A percentile compares a stretch with the other conserved stretches of the same genome.
These are phyloP conservation scores for Achlya flavicornis DNA, from an alignment of 2,888 invertebrate species.

Conservation along the genomic window DNA sequence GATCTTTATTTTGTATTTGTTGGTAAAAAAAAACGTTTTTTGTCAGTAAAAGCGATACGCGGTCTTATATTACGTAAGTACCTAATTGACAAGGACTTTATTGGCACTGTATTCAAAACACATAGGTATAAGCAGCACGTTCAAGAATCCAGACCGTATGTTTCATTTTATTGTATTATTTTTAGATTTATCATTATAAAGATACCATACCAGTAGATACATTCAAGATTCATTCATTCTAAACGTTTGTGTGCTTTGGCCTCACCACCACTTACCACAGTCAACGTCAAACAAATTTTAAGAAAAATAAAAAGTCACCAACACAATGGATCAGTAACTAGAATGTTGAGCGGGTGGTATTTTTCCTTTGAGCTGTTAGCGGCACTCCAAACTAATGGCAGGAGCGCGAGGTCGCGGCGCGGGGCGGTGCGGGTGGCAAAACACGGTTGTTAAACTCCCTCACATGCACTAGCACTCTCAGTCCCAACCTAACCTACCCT, in stretches of 20 bases:
- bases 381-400: background rate
- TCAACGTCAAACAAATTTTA: background rate
- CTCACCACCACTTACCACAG: too few relatives aligned
- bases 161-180: too few relatives aligned
- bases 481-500: background rate
- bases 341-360: background rate
- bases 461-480: conserved; percentile 4
- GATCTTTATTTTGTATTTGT: background rate
- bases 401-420: background rate
- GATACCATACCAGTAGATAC: too few relatives aligned
- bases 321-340: background rate
- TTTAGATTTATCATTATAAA: too few relatives aligned
- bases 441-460: background rate
- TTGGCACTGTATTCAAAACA: too few relatives aligned
- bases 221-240: background rate
- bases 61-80: too few relatives aligned
- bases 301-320: background rate
- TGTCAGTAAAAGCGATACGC: too few relatives aligned
- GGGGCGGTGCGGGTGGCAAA: background rate
- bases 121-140: too few relatives aligned
- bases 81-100: too few relatives aligned
- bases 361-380: background rate
- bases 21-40: too few relatives aligned
- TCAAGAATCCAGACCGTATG: too few relatives aligned
- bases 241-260: too few relatives aligned